phyloP scores from a whole-genome alignment of 1,140 invertebrate species.

The Lethrus apterus region DNA sequence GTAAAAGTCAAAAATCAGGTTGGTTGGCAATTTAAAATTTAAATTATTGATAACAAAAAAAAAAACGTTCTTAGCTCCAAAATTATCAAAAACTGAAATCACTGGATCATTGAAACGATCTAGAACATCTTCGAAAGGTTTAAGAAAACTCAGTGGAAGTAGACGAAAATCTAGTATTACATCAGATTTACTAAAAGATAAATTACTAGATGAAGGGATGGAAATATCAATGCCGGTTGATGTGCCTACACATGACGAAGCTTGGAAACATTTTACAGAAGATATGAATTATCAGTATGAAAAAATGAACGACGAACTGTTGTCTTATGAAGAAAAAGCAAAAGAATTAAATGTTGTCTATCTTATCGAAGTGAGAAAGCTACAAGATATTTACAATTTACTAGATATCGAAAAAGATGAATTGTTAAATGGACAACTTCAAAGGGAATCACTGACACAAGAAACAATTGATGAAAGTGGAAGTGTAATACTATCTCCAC shows the following conservation, averaged over 20 bases:
- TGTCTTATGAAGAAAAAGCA: constrained; percentile 2
- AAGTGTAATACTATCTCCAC: constrained; percentile 5
- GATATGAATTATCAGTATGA: constrained; percentile 8
- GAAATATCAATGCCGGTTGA: constrained; percentile 9
- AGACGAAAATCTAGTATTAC: background rate
- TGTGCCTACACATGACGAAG: constrained; percentile 10
- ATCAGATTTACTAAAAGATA: background rate
- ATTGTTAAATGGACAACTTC: constrained; percentile 18
- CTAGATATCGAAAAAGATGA: background rate
- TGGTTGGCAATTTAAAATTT: no score
- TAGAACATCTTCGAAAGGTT: background rate
- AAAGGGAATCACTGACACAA: constrained; percentile 17
- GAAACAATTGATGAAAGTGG: constrained; percentile 18
- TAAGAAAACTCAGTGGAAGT: background rate
- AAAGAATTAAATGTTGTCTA: constrained; percentile 14
- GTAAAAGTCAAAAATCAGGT: no score
- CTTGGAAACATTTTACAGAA: constrained; percentile 16
- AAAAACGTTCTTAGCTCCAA: no score
- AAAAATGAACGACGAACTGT: constrained; percentile 1
- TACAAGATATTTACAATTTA: constrained; percentile 4
- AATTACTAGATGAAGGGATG: background rate
- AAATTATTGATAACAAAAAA: no score
- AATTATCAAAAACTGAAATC: background rate
- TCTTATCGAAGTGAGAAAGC: constrained; percentile 11
- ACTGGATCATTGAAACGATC: background rate